These are phyloP conservation scores for Notocelia uddmanniana DNA, from an alignment of 2,888 invertebrate genomes.

Conservation along the genomic window DNA sequence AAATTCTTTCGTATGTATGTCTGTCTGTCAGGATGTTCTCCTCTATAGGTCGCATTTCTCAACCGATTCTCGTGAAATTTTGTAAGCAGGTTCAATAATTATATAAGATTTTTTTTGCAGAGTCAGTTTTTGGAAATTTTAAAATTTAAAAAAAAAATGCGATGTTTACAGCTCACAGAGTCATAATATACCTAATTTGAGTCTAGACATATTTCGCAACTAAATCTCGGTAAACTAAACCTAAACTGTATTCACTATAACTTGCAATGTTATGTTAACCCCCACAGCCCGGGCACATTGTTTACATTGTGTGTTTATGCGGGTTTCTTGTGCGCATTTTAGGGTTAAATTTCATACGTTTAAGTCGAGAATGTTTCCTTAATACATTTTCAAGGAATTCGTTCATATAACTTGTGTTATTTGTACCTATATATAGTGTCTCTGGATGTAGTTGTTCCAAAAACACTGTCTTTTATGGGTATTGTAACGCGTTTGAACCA, in stretches of 20 bases:
- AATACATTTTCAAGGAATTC: neutral
- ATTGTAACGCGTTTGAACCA: too few relatives aligned
- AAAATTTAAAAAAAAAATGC: too few relatives aligned
- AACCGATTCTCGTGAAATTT: too few relatives aligned
- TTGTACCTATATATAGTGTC: neutral
- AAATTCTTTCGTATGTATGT: too few relatives aligned
- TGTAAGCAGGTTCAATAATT: too few relatives aligned
- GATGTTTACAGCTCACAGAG: too few relatives aligned
- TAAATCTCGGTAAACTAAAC: neutral
- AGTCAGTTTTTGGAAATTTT: too few relatives aligned
- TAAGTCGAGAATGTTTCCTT: neutral
- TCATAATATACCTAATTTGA: neutral
- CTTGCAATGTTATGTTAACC: neutral
- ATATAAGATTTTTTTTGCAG: too few relatives aligned
- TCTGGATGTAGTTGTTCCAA: too few relatives aligned
- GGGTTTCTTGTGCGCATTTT: constrained; percentile 42
- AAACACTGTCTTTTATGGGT: too few relatives aligned
- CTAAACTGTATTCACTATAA: neutral
- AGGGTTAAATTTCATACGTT: constrained; percentile 38
- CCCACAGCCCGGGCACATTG: constrained; percentile 30
- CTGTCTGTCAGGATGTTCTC: too few relatives aligned
- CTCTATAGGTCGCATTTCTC: too few relatives aligned
- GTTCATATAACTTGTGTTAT: neutral
- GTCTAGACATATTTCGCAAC: constrained; percentile 3
- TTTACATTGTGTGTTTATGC: constrained; percentile 26